Evolutionary conservation across 2,113 vertebrate genomes (phyloP), one percentile per base, ranked within the genome.

Genomic region (Donacobius atricapilla): DNA sequence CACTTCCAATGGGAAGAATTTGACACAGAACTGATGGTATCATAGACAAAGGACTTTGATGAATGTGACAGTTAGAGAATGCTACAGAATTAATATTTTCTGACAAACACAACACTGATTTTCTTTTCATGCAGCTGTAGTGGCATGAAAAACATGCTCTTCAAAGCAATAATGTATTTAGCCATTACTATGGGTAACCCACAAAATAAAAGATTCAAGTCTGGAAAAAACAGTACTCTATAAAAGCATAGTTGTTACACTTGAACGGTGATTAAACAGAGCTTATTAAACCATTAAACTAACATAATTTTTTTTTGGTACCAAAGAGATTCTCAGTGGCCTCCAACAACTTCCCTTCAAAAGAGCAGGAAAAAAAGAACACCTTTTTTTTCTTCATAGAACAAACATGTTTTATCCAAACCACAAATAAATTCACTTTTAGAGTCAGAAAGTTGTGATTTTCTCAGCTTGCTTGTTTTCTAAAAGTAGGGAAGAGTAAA

Each of bases 1-100:
- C 68, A 47, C 25, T 94, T 88, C 72, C 92, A 90, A 2, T 51
- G 60, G 83, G 58, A 88, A 56, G 44, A 83, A 92, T 86, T 81
- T 86, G 44, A 86, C 40, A 70, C 10, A 78, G 80, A 92, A 76
- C 16, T 56, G 65, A 79, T 84, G 48, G 39, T 89, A 84, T 48
- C 33, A 60, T 18, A 92, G 51, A 94, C 83, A 96, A 94, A 96
- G 60, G 56, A 19, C 44, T 94, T 73, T 89, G 83, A 96, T 92
- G 83, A 93, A 86, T 51, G 39, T 18, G n/a, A 86, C 71, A 77
- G 33, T 35, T 84, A 58, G 31, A 79, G 57, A 91, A 93, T 0
- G 0, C 22, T 64, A 85, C 21, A 89, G 40, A 42, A 80, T 61
- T 73, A 25, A 9, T 70, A 50, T 94, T 65, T 96, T 73, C 47